Evolutionary conservation across 2,888 invertebrate genomes (phyloP), one percentile per base, ranked within the genome.

Genomic region (Mactromeris polynyma): DNA sequence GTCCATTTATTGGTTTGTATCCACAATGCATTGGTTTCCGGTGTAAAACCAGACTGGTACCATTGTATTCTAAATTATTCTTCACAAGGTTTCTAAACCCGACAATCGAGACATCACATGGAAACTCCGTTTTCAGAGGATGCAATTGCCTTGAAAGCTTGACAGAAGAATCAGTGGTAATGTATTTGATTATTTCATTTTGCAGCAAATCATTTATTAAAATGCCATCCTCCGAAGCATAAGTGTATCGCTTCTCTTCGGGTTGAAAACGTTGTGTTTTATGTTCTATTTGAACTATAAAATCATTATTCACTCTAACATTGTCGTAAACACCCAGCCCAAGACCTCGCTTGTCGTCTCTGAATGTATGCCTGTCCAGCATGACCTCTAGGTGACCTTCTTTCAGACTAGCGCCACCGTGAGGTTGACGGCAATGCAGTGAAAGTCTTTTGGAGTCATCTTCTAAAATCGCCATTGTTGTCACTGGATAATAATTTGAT

Each of bases 401-500:
- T 26, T 94, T 91, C 31, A 96, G 93, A 54, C 94, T 93, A 40
- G 95, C 94, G 17, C 94, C 95, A 0, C 96, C 96, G 83, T 96
- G 96, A 19, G 96, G 93, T 90, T 96, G 96, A n/a, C 93, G 95
- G 17, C 95, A 87, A 54, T 96, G 94, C n/a, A 96, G 81, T 0
- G 95, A 95, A 77, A 96, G 81, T 54, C 96, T 90, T 6, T 86
- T 91, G 0, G 51, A 19, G 2, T 87, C 81, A 90, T 96, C 96
- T 85, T 96, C 95, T 2, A 96, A 85, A 78, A 95, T 93, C n/a
- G 94, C 94, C 92, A 94, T 94, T 0, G 95, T 94, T 0, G 96
- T 96, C 87, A 96, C 93, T 7, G 96, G 96, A 84, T 96, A 96
- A 90, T 96, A 96, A 88, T 96, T 96, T 17, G 95, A 95, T 78